These are phyloP conservation scores for Trissolcus basalis DNA, from an alignment of 1,140 invertebrate genomes.

Conservation along the genomic window DNA sequence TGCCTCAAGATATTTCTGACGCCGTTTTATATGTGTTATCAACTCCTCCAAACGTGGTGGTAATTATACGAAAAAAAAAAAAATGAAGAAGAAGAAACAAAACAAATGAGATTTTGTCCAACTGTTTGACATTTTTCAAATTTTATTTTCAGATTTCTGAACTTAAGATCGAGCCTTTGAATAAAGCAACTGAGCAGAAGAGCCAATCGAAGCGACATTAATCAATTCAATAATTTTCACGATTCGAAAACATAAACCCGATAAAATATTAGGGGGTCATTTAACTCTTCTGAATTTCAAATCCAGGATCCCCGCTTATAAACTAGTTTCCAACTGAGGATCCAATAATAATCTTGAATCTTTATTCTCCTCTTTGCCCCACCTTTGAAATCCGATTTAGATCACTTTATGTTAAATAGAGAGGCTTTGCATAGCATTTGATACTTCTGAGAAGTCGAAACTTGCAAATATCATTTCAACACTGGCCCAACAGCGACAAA, in stretches of 20 bases:
- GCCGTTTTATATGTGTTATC: conserved; percentile 30
- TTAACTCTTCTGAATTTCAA: conserved; percentile 26
- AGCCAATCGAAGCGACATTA: too few species aligned
- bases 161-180: background rate
- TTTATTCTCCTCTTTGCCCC: conserved; percentile 29
- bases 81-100: too few species aligned
- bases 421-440: conserved; percentile 58
- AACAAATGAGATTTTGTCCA: background rate
- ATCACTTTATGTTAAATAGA: conserved; percentile 59
- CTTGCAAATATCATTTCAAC: conserved; percentile 53
- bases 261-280: conserved; percentile 10
- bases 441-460: conserved; percentile 50
- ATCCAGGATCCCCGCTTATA: conserved; percentile 27
- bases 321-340: conserved; percentile 35
- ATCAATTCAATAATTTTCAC: too few species aligned
- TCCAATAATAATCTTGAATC: conserved; percentile 38
- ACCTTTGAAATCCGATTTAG: conserved; percentile 57
- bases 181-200: too few species aligned
- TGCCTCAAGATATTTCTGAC: conserved; percentile 5
- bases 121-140: too few species aligned
- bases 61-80: background rate
- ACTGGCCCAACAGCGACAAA: conserved; percentile 19
- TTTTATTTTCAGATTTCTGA: background rate
- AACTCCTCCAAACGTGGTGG: conserved; percentile 38
- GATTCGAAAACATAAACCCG: too few species aligned